These are phyloP conservation scores for Grantiella picta DNA, from an alignment of 2,113 vertebrate genomes.

Conservation along the genomic window DNA sequence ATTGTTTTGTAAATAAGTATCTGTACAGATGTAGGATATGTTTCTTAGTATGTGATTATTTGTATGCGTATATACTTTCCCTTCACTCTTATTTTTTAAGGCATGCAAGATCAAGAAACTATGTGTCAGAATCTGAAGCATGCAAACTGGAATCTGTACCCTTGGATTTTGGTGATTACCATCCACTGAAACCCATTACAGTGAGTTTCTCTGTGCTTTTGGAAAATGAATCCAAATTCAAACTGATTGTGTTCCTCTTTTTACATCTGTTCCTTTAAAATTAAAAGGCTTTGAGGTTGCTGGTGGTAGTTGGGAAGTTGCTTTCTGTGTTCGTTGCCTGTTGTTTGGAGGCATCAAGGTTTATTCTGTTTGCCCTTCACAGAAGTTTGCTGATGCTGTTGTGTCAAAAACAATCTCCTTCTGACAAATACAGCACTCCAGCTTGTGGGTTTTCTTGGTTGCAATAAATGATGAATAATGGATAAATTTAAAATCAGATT, in stretches of 20 bases:
- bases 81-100: constrained; percentile 63
- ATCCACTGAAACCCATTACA: constrained; percentile 92
- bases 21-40: rapidly evolving
- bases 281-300: background rate
- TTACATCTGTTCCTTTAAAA: background rate
- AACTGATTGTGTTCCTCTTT: background rate
- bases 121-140: constrained; percentile 79
- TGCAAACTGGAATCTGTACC: constrained; percentile 72
- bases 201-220: constrained; percentile 68
- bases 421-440: background rate
- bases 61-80: background rate
- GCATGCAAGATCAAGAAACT: constrained; percentile 84
- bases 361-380: background rate
- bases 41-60: background rate
- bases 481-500: background rate
- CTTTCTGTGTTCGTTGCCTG: background rate
- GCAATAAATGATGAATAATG: constrained; percentile 12
- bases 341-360: background rate
- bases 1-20: background rate
- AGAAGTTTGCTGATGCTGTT: background rate
- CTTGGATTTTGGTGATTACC: constrained; percentile 89
- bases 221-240: background rate
- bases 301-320: background rate
- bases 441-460: background rate
- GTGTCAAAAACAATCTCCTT: background rate